Evolutionary conservation across 2,888 invertebrate species (phyloP), one percentile per base, ranked within the genome.

Genomic region (Napeogenes inachia): DNA sequence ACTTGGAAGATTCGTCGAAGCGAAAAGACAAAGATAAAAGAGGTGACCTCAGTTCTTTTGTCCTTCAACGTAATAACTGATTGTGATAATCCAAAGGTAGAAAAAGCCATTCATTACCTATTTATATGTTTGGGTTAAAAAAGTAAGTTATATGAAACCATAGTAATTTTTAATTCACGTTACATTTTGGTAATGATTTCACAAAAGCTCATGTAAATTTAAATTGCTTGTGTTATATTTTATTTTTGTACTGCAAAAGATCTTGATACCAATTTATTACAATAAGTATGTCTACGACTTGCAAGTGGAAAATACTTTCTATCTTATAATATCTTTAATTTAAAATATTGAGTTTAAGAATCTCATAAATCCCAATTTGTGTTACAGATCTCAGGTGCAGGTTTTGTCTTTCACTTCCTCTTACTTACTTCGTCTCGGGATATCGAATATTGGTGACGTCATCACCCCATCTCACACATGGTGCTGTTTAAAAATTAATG

Each of bases 1-100:
- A 76, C 81, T 80, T 75, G 74, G 75, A 73, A 72, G 75, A 75
- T 65, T 78, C 85, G 79, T 65, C 81, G 81, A 84, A 82, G 82
- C 82, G 85, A 82, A 82, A 84, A 78, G 77, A 74, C 77, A 70
- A 75, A 84, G 84, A 85, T 85, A 86, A 86, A 86, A 85, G 83
- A 80, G 80, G 79, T 79, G 76, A 78, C 72, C 71, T 81, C 81
- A 82, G 82, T 82, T 77, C 79, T 84, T 84, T 83, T 82, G 81
- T 81, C 75, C 76, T 76, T 74, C 73, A 21, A 50, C 50, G 8
- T 30, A 50, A 50, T 50, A 50, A 30, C 30, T 50, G 8, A 50
- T 50, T 30, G 21, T 50, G 50, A 30, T 30, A n/a, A 6, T 2
- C 4, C 6, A 13, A 47, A 50, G 50, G 30, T 50, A 8, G 50